Evolutionary conservation across 92 coral and sea anemone species (phyloP), one percentile per base, ranked within the genome.

Genomic region (Parazoanthus swiftii): DNA sequence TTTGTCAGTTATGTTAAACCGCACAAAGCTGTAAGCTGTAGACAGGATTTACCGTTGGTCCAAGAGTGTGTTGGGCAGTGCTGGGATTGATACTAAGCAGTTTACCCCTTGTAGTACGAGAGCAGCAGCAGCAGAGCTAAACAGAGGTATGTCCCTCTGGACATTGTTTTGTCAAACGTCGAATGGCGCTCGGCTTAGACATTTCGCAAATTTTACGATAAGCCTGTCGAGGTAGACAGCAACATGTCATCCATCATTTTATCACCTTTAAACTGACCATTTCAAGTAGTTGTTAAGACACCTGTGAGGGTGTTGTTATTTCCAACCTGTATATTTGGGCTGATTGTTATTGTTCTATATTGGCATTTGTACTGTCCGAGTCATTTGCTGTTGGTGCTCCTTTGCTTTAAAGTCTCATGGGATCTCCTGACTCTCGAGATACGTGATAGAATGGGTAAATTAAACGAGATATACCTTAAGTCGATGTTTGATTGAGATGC

Each of bases 1-100:
- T 88, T 91, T 37, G 72, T 88, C 65, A 91, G 93, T 42, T 56
- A 51, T 79, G 65, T 59, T 70, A 82, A 72, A 46, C 93, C 89
- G 72, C 91, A 86, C 75, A 81, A 81, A 15, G 85, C 51, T 36
- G 88, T 88, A 29, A 20, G 74, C 88, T 42, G 70, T 86, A 71
- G 91, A 88, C 59, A 88, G 88, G 29, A 88, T 90, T 3, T 90
- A 88, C 7, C 74, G 88, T 29, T 91, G 93, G 93, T 77, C 92
- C 7, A 82, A 82, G 63, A 48, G 74, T 82, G 94, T 85, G 38
- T 76, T 92, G 80, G 72, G 73, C 4, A 77, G 81, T 66, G 79
- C 95, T 33, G 91, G 95, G 13, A 85, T 89, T 85, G 90, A 92
- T 25, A 81, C 91, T 2, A 25, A 37, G 1, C 39, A 66, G 6